phyloP scores from a whole-genome alignment of 2,888 invertebrate species.

The Caenorhabditis panamensis region DNA sequence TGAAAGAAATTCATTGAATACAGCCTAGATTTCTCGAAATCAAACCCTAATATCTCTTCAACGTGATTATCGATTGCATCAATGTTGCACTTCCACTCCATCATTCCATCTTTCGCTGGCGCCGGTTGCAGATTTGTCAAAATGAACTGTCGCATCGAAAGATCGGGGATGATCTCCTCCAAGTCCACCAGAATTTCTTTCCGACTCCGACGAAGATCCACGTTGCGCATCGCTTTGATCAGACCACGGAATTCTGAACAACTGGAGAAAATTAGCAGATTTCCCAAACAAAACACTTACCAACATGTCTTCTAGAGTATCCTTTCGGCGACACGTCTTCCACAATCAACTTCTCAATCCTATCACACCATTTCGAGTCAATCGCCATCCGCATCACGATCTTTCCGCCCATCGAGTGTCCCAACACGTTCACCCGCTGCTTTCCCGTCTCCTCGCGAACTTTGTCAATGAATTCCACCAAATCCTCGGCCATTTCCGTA shows the following conservation, averaged over 20 bases:
- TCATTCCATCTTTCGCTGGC: constrained; percentile 27
- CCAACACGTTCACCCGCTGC: constrained; percentile 64
- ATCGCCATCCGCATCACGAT: constrained; percentile 73
- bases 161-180: constrained; percentile 83
- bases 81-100: constrained; percentile 85
- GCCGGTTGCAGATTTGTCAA: constrained; percentile 88
- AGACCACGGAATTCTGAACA: constrained; percentile 66
- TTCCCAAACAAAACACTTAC: not conserved
- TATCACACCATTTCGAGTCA: constrained; percentile 54
- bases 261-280: not conserved
- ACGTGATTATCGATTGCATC: constrained; percentile 86
- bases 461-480: constrained; percentile 83
- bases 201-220: constrained; percentile 67
- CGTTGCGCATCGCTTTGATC: constrained; percentile 70
- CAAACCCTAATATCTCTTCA: constrained; percentile 82
- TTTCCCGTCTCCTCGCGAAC: constrained; percentile 53
- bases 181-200: constrained; percentile 67
- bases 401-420: constrained; percentile 80
- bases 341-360: constrained; percentile 59
- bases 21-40: not conserved
- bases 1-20: constrained; percentile 8
- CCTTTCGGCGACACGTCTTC: constrained; percentile 77
- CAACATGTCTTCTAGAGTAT: constrained; percentile 61
- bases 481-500: constrained; percentile 87
- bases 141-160: constrained; percentile 87